Base-by-base conservation (phyloP, 2,888 invertebrate species). In the Netelia inedita region DNA sequence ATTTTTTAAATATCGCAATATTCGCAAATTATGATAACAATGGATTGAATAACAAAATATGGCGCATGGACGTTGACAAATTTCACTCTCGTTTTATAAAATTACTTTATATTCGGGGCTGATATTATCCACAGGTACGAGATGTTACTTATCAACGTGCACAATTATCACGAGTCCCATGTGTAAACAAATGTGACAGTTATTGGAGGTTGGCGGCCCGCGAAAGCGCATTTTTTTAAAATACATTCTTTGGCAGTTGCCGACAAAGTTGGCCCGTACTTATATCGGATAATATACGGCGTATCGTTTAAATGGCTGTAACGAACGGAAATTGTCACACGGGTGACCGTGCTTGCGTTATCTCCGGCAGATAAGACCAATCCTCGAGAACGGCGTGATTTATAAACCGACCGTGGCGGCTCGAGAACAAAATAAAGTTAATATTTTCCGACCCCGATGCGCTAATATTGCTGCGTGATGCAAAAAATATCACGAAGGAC, bases 361-460 rank as follows among this genome's bases (percentile, higher is more conserved):
- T 79, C 61, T 63, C 71, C 72, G 50, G 53, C 79, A 73, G 83
- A 86, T 86, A 86, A 87, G 81, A 79, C 71, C 69, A 85, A 86
- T 84, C 84, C 83, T 72, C 57, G 59, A 23, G 59, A 69, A 53
- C 75, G 79, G 76, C 65, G 83, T 86, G 85, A 87, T 87, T 87
- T 85, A 87, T 73, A 71, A 46, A 80, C 74, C 73, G 72, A 59
- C 55, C n/a, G 35, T 21, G 21, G 50, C 65, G 65, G 59, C 41
- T 28, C 19, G 53, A 50, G 19, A 75, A 59, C 53, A 35, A 61
- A 79, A 71, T 76, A 63, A 75, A 80, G n/a, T 35, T 68, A 53
- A 11, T 21, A 16, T 28, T 41, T 59, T 11, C 21, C n/a, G 19
- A n/a, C 3, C 19, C 9, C 9, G 11, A 55, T 55, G 19, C 55